These are phyloP conservation scores for Eulemur mongoz DNA, from an alignment of 2,797 vertebrate genomes.

Conservation along the genomic window DNA sequence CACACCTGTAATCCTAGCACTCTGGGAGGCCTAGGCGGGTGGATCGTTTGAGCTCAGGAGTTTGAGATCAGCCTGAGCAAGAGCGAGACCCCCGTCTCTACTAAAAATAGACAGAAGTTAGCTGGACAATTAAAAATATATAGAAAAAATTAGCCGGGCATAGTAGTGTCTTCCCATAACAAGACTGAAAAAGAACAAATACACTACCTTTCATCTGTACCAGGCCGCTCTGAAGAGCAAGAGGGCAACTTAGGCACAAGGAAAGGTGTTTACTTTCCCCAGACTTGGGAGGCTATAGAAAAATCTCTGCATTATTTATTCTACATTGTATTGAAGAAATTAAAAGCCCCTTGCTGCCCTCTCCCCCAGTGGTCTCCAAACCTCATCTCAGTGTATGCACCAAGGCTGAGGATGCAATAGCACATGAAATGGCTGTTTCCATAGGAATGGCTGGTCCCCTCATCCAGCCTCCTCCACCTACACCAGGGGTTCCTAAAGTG, in stretches of 20 bases:
- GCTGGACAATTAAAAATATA: too few species aligned
- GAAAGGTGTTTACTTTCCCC: neutral
- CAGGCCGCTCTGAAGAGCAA: neutral
- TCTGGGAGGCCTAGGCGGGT: too few species aligned
- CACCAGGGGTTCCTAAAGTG: neutral
- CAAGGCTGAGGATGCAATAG: neutral
- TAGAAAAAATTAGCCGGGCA: too few species aligned
- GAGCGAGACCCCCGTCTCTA: too few species aligned
- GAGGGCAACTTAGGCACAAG: neutral
- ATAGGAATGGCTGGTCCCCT: neutral
- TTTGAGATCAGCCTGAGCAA: too few species aligned
- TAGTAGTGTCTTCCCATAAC: neutral
- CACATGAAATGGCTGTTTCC: neutral
- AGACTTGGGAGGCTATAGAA: neutral
- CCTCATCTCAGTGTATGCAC: neutral
- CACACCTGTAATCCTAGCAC: too few species aligned
- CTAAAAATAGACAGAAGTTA: too few species aligned
- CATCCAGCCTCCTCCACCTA: neutral
- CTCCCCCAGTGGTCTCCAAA: neutral
- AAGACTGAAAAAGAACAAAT: neutral
- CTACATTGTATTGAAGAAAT: neutral
- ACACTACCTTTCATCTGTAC: neutral
- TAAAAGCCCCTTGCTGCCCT: neutral
- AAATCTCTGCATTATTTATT: neutral
- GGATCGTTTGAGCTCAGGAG: too few species aligned